Evolutionary conservation across 2,888 invertebrate species (phyloP).

Genomic region (Labia minor): DNA sequence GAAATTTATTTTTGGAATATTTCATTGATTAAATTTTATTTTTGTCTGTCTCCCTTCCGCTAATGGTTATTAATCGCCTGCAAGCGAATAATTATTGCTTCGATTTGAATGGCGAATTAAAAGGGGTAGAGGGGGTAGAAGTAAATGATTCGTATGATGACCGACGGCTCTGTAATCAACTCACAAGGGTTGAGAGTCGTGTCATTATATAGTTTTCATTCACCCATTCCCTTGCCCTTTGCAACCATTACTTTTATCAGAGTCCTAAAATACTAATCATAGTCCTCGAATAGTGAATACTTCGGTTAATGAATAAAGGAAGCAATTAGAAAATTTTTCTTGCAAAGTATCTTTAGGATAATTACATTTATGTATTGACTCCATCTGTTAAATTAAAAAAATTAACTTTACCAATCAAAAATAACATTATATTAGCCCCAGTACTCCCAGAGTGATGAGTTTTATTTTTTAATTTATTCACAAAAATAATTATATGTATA

Average conservation of each 20-base stretch:
- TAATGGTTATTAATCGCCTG: slow-evolving; percentile 1
- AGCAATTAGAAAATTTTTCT: too few species aligned
- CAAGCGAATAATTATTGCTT: slow-evolving; percentile 1
- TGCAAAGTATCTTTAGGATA: too few species aligned
- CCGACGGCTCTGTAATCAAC: neutral
- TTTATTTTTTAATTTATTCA: too few species aligned
- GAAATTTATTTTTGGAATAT: neutral
- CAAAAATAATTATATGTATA: too few species aligned
- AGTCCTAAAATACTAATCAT: neutral
- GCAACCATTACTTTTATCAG: neutral
- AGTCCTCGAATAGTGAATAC: neutral
- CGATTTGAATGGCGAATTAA: slow-evolving; percentile 8
- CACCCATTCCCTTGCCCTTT: neutral
- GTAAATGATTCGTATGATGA: slow-evolving; percentile 13
- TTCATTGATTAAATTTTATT: neutral
- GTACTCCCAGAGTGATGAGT: too few species aligned
- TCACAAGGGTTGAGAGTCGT: slow-evolving; percentile 2
- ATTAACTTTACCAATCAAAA: too few species aligned
- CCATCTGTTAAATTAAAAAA: too few species aligned
- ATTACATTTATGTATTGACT: too few species aligned
- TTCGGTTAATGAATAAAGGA: too few species aligned
- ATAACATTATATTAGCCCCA: too few species aligned
- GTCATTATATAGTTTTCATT: slow-evolving; percentile 2
- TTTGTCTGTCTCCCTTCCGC: neutral
- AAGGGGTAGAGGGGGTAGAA: neutral